These are phyloP conservation scores for Tyrophagus putrescentiae DNA, from an alignment of 1,140 invertebrate genomes.

Conservation along the genomic window DNA sequence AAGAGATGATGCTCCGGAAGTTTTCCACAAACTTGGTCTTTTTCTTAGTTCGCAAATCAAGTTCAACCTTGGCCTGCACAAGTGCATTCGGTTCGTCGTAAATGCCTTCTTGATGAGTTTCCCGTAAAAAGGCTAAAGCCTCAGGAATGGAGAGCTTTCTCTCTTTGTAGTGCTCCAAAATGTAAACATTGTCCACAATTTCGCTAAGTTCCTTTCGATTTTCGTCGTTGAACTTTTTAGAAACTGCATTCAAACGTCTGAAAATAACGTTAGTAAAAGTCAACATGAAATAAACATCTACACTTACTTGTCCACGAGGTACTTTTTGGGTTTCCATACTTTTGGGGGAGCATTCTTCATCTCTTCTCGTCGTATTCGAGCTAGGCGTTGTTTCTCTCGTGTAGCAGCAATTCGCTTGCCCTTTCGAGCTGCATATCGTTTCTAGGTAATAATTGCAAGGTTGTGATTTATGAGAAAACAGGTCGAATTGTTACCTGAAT, in stretches of 20 bases:
- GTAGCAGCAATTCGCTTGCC: constrained; percentile 19
- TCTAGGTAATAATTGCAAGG: neutral
- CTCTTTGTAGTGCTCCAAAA: constrained; percentile 19
- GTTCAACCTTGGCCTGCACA: constrained; percentile 48
- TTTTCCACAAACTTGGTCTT: constrained; percentile 28
- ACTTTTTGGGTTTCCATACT: neutral
- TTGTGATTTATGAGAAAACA: neutral
- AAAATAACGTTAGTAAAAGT: no score
- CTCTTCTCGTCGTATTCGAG: constrained; percentile 15
- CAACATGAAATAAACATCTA: neutral
- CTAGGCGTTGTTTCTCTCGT: constrained; percentile 10
- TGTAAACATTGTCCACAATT: constrained; percentile 25
- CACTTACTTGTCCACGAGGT: constrained; percentile 9
- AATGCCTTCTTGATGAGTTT: constrained; percentile 58
- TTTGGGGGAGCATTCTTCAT: constrained; percentile 17
- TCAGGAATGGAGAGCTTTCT: constrained; percentile 45
- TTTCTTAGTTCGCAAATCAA: constrained; percentile 51
- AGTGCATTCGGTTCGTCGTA: constrained; percentile 50
- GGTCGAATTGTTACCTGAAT: neutral
- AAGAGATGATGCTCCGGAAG: constrained; percentile 23
- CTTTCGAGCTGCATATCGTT: constrained; percentile 16
- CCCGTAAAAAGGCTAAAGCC: constrained; percentile 52
- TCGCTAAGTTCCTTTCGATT: neutral
- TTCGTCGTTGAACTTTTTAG: constrained; percentile 6
- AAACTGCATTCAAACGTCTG: constrained; percentile 4